phyloP scores from a whole-genome alignment of 2,888 invertebrate genomes.

The Papilio protenor region DNA sequence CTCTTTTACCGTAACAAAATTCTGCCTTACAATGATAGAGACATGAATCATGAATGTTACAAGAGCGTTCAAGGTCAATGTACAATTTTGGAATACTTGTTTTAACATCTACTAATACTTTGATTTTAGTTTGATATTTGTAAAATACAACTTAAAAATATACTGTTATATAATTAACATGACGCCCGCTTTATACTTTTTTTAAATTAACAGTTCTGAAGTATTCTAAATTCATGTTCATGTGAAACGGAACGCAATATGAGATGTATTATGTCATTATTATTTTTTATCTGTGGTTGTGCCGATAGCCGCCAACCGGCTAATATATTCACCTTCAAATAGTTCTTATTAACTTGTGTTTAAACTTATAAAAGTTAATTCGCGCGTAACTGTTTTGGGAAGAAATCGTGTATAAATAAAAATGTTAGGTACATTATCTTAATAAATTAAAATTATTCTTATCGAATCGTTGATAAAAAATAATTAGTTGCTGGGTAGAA shows the following conservation, averaged over 20 bases:
- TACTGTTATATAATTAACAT: not conserved
- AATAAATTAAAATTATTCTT: no score
- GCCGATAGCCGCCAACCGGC: not conserved
- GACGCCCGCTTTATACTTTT: not conserved
- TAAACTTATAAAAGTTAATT: not conserved
- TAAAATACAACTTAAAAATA: not conserved
- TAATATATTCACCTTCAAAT: not conserved
- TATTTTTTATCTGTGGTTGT: constrained; percentile 7
- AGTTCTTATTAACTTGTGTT: not conserved
- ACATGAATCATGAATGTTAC: not conserved
- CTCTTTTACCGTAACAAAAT: not conserved
- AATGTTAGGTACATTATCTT: not conserved
- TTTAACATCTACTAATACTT: not conserved
- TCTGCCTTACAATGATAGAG: not conserved
- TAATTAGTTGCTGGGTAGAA: constrained; percentile 3
- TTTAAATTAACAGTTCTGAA: not conserved
- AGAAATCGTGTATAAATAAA: not conserved
- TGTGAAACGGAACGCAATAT: constrained; percentile 15
- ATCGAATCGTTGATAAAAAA: not conserved
- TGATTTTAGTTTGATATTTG: not conserved
- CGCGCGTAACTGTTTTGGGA: not conserved
- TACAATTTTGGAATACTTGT: not conserved
- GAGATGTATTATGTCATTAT: not conserved
- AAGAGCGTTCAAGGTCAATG: not conserved
- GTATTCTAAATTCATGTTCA: not conserved